A percentile compares a stretch with the other conserved stretches of the same genome.
Evolutionary conservation across 2,888 invertebrate species (phyloP).

Genomic region (Sesia bembeciformis): DNA sequence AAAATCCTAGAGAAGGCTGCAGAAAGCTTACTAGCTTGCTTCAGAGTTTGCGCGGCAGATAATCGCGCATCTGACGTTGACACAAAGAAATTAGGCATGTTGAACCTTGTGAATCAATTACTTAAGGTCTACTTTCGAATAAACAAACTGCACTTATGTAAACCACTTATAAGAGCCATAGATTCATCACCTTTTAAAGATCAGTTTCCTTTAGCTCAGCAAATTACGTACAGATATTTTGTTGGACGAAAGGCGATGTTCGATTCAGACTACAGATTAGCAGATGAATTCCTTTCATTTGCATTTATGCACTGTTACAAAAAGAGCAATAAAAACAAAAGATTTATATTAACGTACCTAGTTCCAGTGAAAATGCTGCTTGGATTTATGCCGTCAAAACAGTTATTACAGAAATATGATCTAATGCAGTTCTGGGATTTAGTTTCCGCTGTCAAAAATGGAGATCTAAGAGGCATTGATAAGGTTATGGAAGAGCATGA

Average conservation of each 20-base stretch:
- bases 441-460: constrained; percentile 90
- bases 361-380: constrained; percentile 98
- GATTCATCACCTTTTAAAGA: constrained; percentile 94
- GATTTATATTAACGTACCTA: constrained; percentile 93
- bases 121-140: constrained; percentile 96
- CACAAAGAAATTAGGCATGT: constrained; percentile 97
- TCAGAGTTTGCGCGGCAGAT: constrained; percentile 95
- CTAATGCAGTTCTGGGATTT: constrained; percentile 93
- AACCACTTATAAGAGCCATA: constrained; percentile 96
- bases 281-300: constrained; percentile 93
- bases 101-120: constrained; percentile 96
- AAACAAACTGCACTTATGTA: constrained; percentile 90
- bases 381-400: constrained; percentile 92
- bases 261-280: constrained; percentile 95
- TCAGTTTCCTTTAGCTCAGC: constrained; percentile 91
- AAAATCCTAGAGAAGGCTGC: constrained; percentile 94
- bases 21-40: constrained; percentile 93
- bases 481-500: constrained; percentile 90
- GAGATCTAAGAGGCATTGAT: constrained; percentile 89
- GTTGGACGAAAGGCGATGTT: constrained; percentile 99
- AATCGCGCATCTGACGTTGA: constrained; percentile 91
- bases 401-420: constrained; percentile 90
- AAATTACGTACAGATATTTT: constrained; percentile 97
- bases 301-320: constrained; percentile 94
- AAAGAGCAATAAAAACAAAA: constrained; percentile 87